phyloP scores from a whole-genome alignment of 2,113 vertebrate species.

The Aspiorhynchus laticeps region DNA sequence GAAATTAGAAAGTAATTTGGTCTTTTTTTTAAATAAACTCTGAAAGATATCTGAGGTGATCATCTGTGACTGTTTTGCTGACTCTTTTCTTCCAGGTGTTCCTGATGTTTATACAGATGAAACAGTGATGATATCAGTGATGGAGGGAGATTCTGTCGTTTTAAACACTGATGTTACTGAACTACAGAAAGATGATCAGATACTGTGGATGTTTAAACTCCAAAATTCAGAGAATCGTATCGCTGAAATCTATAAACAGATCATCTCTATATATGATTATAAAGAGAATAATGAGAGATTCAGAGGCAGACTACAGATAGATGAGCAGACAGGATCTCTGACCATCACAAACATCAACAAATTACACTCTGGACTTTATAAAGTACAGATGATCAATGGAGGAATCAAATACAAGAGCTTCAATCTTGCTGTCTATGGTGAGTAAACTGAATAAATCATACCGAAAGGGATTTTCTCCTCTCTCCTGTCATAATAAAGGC shows the following conservation, averaged over 20 bases:
- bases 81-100: not conserved
- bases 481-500: no score
- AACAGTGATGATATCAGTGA: not conserved
- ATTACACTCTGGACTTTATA: constrained; percentile 15
- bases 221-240: not conserved
- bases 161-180: not conserved
- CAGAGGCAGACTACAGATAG: not conserved
- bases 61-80: not conserved
- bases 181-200: not conserved
- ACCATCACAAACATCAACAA: constrained; percentile 1
- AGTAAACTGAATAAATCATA: not conserved
- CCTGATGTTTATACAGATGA: not conserved
- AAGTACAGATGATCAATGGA: not conserved
- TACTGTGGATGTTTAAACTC: not conserved
- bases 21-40: not conserved
- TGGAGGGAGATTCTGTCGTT: not conserved
- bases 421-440: not conserved
- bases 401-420: rapidly evolving
- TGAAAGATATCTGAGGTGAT: not conserved
- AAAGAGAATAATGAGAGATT: not conserved
- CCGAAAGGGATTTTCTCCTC: no score
- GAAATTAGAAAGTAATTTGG: not conserved
- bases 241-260: not conserved
- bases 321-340: not conserved
- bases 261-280: not conserved